Percentiles rank a stretch among this genome's conserved stretches.
Conservation (phyloP, 2,113 vertebrate species). For the Camelus dromedarius region DNA sequence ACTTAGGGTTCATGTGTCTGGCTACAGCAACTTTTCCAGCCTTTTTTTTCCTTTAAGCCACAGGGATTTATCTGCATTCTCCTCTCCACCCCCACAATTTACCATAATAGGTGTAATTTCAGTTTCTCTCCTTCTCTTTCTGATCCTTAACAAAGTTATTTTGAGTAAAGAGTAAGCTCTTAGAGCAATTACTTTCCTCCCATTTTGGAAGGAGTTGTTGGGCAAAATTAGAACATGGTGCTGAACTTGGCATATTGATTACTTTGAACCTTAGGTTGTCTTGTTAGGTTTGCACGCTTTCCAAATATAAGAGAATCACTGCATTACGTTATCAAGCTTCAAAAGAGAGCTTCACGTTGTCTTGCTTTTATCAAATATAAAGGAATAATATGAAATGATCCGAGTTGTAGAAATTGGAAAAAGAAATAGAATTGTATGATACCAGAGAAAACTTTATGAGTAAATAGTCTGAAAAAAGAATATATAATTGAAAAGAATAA, state of each 20-base stretch:
- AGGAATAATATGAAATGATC: not conserved
- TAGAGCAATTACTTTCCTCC: not conserved
- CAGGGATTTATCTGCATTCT: not conserved
- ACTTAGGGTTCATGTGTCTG: not conserved
- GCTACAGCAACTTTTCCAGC: not conserved
- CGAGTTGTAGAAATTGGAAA: not conserved
- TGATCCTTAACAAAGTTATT: slow-evolving; percentile 31
- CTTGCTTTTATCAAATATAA: slow-evolving; percentile 31
- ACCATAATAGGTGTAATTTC: not conserved
- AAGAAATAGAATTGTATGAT: slow-evolving; percentile 26
- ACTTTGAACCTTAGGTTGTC: not conserved
- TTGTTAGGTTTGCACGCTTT: not conserved
- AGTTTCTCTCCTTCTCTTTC: not conserved
- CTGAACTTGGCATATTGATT: not conserved
- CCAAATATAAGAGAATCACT: not conserved
- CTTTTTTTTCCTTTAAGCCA: not conserved
- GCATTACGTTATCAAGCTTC: not conserved
- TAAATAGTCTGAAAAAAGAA: not conserved
- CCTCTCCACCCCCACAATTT: not conserved
- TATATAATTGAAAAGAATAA: not conserved
- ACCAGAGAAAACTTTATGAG: not conserved
- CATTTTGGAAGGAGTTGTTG: not conserved
- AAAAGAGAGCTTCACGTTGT: not conserved
- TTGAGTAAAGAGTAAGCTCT: slow-evolving; percentile 8
- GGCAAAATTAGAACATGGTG: not conserved